Conservation (phyloP, 2,113 vertebrate species). For the Prionailurus viverrinus region DNA sequence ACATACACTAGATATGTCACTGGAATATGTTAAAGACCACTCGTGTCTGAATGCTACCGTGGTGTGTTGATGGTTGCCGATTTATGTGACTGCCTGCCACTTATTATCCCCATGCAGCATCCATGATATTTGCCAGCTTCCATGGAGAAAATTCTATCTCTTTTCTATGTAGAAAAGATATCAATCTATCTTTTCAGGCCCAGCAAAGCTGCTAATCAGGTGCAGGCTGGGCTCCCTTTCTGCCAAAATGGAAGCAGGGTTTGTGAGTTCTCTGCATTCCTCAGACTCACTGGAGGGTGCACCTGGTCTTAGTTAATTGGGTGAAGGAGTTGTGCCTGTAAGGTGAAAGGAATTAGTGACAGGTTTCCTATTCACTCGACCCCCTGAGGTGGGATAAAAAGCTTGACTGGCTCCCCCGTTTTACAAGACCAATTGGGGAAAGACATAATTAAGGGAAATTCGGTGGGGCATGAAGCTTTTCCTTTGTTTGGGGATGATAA, state of each 20-base stretch:
- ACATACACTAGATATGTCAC: not conserved
- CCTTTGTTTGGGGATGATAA: not conserved
- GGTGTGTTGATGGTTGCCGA: not conserved
- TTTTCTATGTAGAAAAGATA: too few relatives aligned
- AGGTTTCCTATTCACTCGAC: conserved; percentile 83
- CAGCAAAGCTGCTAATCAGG: conserved; percentile 81
- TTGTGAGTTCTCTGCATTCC: conserved; percentile 81
- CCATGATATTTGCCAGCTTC: conserved; percentile 60
- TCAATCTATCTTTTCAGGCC: conserved; percentile 71
- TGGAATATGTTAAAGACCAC: not conserved
- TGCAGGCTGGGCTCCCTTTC: conserved; percentile 72
- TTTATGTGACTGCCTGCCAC: not conserved
- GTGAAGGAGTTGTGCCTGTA: conserved; percentile 85
- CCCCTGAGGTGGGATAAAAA: conserved; percentile 80
- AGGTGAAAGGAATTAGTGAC: conserved; percentile 87
- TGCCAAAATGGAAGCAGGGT: conserved; percentile 80
- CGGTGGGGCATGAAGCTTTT: not conserved
- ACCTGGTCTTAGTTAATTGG: conserved; percentile 89
- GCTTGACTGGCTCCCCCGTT: conserved; percentile 82
- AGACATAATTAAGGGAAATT: conserved; percentile 62
- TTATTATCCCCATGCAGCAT: conserved; percentile 60
- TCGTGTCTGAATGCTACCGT: not conserved
- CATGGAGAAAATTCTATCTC: not conserved
- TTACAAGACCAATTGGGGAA: conserved; percentile 81
- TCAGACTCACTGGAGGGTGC: conserved; percentile 85